Conservation (phyloP, 2,113 vertebrate genomes). For the Boulengeromyrus knoepffleri region DNA sequence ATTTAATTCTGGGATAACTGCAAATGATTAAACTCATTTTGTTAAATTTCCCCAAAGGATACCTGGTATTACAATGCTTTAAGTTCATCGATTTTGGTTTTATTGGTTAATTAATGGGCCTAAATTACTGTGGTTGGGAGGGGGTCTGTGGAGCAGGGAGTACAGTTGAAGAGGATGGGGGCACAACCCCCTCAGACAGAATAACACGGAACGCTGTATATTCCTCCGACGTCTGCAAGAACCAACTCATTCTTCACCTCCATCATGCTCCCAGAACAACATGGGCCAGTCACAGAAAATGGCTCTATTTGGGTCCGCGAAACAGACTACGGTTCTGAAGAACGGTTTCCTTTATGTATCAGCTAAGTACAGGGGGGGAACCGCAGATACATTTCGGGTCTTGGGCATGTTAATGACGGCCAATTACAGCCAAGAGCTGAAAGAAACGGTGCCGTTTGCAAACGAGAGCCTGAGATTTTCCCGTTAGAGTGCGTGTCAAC, state of each 20-base stretch:
- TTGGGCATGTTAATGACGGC: background rate
- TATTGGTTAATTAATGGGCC: slow-evolving; percentile 46
- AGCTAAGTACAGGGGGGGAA: background rate
- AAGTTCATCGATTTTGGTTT: slow-evolving; percentile 26
- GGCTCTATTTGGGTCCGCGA: background rate
- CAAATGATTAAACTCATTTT: slow-evolving; percentile 40
- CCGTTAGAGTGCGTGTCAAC: background rate
- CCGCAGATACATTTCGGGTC: background rate
- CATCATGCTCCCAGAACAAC: background rate
- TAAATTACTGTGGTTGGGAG: slow-evolving; percentile 49
- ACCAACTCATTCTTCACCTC: background rate
- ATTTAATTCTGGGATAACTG: slow-evolving; percentile 38
- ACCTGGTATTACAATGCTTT: slow-evolving; percentile 33
- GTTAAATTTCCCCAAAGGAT: slow-evolving; percentile 38
- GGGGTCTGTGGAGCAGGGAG: background rate
- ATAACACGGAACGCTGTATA: slow-evolving; percentile 11
- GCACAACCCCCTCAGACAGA: slow-evolving; percentile 42
- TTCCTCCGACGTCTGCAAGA: background rate
- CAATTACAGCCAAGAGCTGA: background rate
- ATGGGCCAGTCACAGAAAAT: background rate
- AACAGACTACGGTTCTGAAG: background rate
- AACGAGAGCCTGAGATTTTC: background rate
- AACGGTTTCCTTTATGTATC: background rate
- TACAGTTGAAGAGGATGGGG: slow-evolving; percentile 32
- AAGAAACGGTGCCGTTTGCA: background rate